Base-by-base conservation (phyloP, 35 echinoderm and acorn worm genomes). In the Stichopus chloronotus region DNA sequence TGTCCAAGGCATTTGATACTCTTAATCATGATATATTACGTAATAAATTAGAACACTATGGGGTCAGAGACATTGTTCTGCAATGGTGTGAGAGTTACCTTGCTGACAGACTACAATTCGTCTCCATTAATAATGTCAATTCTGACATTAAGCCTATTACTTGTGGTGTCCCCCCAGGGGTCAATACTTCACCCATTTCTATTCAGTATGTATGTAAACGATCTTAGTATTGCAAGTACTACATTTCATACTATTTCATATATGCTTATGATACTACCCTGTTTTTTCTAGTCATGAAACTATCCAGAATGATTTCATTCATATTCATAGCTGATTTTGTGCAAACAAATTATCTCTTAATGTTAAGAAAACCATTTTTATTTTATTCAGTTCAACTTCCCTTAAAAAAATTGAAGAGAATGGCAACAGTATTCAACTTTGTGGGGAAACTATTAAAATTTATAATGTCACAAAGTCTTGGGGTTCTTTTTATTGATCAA, bases 1-100 rank as follows among this genome's bases (percentile, higher is more conserved):
- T 94, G 19, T 78, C 86, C 20, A 94, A 94, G 43, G 93, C 88
- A 76, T 94, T 94, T 59, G 93, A 94, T 84, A 91, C 93, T n/a
- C 61, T 94, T 57, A 58, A 91, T 72, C 88, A 91, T 83, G 63
- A 72, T 63, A 91, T 94, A 83, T 58, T 84, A 54, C 55, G 91
- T 55, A 13, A 53, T 13, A 91, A 91, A 72, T 52, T 72, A 8
- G 76, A 91, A 54, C 58, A 84, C 78, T 94, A 91, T 86, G 93
- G 93, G 3, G 87, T 94, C 9, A 78, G 93, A 16, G 86, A 78
- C 82, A 63, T 84, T 63, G 13, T 56, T 20, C 74, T 94, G 59
- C 24, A 91, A 13, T 69, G 93, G 93, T 94, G 84, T 57, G 59
- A 57, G 55, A 83, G 87, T 83, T 94, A 91, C 52, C 78, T 94